Conservation (phyloP, 2,113 vertebrate species). For the Neogale vison region DNA sequence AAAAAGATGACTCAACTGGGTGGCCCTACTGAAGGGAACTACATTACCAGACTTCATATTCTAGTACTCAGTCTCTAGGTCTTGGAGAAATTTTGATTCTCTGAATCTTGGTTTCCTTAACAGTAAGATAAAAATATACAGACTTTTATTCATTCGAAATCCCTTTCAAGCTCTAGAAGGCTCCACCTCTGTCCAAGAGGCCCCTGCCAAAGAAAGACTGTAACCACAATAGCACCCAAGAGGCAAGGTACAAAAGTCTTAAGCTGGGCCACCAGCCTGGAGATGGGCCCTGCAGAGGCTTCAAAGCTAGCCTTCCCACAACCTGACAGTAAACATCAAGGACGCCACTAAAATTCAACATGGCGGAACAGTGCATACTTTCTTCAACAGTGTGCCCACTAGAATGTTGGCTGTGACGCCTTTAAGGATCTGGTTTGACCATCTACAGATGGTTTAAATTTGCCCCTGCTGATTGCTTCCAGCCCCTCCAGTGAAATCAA, state of each 20-base stretch:
- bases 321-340: background rate
- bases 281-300: background rate
- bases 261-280: background rate
- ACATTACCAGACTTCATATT: background rate
- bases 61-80: background rate
- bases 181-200: slow-evolving; percentile 11
- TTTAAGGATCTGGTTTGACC: background rate
- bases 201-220: background rate
- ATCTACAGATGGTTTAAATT: slow-evolving; percentile 9
- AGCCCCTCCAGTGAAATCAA: slow-evolving; percentile 26
- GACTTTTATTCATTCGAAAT: background rate
- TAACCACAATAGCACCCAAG: background rate
- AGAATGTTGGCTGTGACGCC: background rate
- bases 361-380: background rate
- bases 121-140: background rate
- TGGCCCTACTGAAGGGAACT: background rate
- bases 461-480: background rate
- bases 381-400: background rate
- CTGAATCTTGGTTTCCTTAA: slow-evolving; percentile 23
- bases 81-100: background rate
- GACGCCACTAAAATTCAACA: background rate
- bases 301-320: background rate
- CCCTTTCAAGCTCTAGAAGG: background rate
- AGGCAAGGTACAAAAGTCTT: background rate
- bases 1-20: slow-evolving; percentile 21